Conservation (phyloP, 2,888 invertebrate genomes). For the Drosophila formosana region DNA sequence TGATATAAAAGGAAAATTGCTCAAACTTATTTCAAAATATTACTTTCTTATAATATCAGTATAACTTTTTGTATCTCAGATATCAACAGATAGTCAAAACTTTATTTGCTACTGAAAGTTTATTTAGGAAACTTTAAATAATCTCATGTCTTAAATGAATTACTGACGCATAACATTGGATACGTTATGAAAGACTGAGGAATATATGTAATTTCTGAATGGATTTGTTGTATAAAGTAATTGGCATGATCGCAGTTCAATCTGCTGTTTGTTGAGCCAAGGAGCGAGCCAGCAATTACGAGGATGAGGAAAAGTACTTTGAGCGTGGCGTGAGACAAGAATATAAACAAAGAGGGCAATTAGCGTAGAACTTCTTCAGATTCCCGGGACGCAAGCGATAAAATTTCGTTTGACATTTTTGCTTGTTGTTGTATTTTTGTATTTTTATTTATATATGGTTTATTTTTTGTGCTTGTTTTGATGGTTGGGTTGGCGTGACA, state of each 20-base stretch:
- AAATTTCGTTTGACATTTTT: conserved; percentile 39
- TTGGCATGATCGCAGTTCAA: background rate
- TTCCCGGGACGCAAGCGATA: conserved; percentile 27
- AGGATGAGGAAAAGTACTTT: conserved; percentile 5
- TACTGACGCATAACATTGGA: too few species aligned
- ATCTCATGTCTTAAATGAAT: too few species aligned
- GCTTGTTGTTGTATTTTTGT: conserved; percentile 12
- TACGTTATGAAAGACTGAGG: too few species aligned
- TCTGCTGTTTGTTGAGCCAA: background rate
- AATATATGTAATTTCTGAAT: too few species aligned
- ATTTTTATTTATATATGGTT: conserved; percentile 19
- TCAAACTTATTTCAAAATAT: too few species aligned
- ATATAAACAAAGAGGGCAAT: conserved; percentile 50
- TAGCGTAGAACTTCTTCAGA: conserved; percentile 40
- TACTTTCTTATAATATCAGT: too few species aligned
- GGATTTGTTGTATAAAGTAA: too few species aligned
- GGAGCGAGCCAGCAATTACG: conserved; percentile 8
- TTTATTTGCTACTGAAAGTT: too few species aligned
- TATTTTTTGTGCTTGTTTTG: conserved; percentile 42
- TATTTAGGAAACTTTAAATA: too few species aligned
- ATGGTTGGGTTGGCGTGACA: conserved; percentile 72
- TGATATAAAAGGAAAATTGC: too few species aligned
- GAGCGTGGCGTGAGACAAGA: conserved; percentile 13
- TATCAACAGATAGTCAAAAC: too few species aligned
- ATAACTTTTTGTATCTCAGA: too few species aligned